Base-by-base conservation (phyloP, 2,888 invertebrate genomes). In the Melikaiella ostensackeni region DNA sequence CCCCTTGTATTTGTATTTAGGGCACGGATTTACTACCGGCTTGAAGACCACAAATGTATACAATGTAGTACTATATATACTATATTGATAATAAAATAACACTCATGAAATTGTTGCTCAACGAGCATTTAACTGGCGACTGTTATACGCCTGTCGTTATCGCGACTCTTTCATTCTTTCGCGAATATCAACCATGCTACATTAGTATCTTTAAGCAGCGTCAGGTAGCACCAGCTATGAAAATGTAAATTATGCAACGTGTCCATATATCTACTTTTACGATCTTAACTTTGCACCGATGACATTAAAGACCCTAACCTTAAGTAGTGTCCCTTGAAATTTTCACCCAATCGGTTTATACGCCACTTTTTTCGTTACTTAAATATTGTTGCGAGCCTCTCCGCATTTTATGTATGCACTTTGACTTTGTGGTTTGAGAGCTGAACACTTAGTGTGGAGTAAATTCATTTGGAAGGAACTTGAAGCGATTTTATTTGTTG, bases 241-340 rank as follows among this genome's bases (percentile, higher is more conserved):
- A 85, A 85, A 84, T 86, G 84, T 83, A 84, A 85, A 85, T 84
- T 82, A 81, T 77, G 73, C 80, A 64, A 79, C 82, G 82, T 79
- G 82, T 81, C 74, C 81, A 83, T 84, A 83, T 83, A 83, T 84
- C 82, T 82, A 79, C 83, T 82, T 85, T 86, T 85, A 85, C 83
- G 84, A 86, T 81, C 81, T 82, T 82, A 83, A 86, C 82, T 84
- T 86, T 83, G 80, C 81, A 79, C 82, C 79, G 82, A 80, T 74
- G 82, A 83, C 82, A 81, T 82, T 83, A 83, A 83, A 80, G 77
- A 77, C 79, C 50, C 50, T 70, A 70, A 70, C 46, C 70, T 70
- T 70, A 70, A 70, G 70, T 70, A 70, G 50, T 70, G 70, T 70
- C 70, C 50, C 30, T 55, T 50, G 50, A 46, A 70, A 70, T 70